These are phyloP conservation scores for Scaptomyza caliginosa DNA, from an alignment of 2,888 invertebrate genomes.

Conservation along the genomic window DNA sequence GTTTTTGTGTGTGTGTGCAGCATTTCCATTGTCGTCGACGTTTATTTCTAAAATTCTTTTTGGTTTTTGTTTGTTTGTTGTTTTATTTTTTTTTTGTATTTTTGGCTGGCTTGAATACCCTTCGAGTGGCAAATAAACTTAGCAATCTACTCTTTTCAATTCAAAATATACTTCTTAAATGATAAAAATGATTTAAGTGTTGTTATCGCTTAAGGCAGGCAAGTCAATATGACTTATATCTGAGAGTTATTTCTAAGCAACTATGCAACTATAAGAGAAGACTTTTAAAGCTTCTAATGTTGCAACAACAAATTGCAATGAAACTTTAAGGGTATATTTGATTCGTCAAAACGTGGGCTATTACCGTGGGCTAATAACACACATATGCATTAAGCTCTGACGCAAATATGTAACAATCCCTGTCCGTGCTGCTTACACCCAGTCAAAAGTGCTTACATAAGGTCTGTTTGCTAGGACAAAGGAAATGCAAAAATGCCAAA, in stretches of 20 bases:
- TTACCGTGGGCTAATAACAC: conserved; percentile 52
- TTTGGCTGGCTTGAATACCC: conserved; percentile 40
- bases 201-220: no score
- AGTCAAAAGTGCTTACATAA: conserved; percentile 68
- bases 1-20: conserved; percentile 60
- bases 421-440: conserved; percentile 48
- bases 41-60: conserved; percentile 68
- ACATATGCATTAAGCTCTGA: conserved; percentile 36
- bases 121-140: conserved; percentile 9
- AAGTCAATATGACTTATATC: no score
- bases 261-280: no score
- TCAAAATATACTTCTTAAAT: no score
- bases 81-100: conserved; percentile 28
- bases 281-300: no score
- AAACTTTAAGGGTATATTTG: conserved; percentile 22
- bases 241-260: no score
- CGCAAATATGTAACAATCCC: conserved; percentile 74
- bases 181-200: no score
- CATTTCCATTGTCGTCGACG: conserved; percentile 72
- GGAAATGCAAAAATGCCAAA: conserved; percentile 81
- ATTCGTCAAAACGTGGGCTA: conserved; percentile 2
- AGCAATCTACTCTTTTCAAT: conserved; percentile 1
- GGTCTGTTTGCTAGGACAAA: conserved; percentile 67
- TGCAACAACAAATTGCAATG: neutral
- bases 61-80: conserved; percentile 20